Evolutionary conservation across 2,888 invertebrate species (phyloP).

Genomic region (Choreutis nemorana): DNA sequence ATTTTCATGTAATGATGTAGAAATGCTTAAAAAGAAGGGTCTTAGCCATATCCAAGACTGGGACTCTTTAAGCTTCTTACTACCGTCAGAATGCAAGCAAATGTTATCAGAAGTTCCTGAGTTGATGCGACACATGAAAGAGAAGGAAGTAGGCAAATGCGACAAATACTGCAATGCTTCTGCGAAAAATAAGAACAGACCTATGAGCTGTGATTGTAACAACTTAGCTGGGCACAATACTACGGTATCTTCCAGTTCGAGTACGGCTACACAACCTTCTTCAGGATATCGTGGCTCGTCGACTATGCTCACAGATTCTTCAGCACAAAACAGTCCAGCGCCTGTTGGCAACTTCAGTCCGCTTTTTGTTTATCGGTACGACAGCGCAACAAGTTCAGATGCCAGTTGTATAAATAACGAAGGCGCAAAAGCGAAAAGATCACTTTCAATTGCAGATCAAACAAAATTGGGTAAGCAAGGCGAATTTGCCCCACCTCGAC

Average conservation of each 20-base stretch:
- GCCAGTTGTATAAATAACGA: conserved; percentile 72
- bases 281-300: conserved; percentile 89
- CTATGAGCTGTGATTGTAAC: conserved; percentile 68
- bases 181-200: conserved; percentile 65
- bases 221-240: conserved; percentile 63
- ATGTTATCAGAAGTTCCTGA: conserved; percentile 83
- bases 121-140: conserved; percentile 70
- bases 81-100: conserved; percentile 85
- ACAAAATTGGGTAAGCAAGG: conserved; percentile 44
- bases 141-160: conserved; percentile 48
- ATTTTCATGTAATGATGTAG: conserved; percentile 83
- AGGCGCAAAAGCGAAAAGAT: conserved; percentile 68
- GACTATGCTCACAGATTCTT: conserved; percentile 80
- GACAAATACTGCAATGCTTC: conserved; percentile 51
- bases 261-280: conserved; percentile 81
- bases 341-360: conserved; percentile 71
- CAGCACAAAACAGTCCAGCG: conserved; percentile 73
- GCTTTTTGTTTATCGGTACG: conserved; percentile 83
- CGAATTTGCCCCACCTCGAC: conserved; percentile 72
- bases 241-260: conserved; percentile 71
- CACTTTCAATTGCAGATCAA: conserved; percentile 69
- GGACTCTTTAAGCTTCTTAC: conserved; percentile 88
- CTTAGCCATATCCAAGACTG: conserved; percentile 90
- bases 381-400: conserved; percentile 77
- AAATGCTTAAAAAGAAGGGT: conserved; percentile 80